A percentile compares a stretch with the other conserved stretches of the same genome.
phyloP scores from a whole-genome alignment of 2,888 invertebrate genomes.

The Leucophenga maculata region DNA sequence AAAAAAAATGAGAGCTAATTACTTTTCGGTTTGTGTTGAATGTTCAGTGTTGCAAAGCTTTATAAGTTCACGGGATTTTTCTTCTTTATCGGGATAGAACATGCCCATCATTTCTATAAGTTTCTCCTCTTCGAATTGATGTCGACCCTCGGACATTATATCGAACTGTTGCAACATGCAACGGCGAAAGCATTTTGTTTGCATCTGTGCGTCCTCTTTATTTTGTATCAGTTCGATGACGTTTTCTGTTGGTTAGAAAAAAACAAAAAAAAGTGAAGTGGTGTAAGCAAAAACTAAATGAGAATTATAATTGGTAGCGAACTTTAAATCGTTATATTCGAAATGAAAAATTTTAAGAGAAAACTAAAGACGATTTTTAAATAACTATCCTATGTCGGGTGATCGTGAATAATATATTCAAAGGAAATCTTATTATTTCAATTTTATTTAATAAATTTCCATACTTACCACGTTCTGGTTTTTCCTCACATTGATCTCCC shows the following conservation, averaged over 20 bases:
- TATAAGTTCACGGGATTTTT: constrained; percentile 37
- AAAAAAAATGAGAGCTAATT: constrained; percentile 31
- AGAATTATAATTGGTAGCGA: neutral
- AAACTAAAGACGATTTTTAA: too few species aligned
- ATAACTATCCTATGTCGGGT: too few species aligned
- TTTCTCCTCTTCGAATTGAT: constrained; percentile 43
- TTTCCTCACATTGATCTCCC: constrained; percentile 46
- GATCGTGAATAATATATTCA: too few species aligned
- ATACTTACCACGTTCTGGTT: constrained; percentile 47
- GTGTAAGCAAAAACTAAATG: too few species aligned
- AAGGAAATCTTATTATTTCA: too few species aligned
- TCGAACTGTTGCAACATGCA: constrained; percentile 67
- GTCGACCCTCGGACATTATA: constrained; percentile 46
- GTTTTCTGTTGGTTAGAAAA: constrained; percentile 43
- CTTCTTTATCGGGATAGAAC: constrained; percentile 51
- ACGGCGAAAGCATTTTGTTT: constrained; percentile 66
- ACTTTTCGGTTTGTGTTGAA: constrained; percentile 52
- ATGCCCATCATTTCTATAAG: constrained; percentile 51
- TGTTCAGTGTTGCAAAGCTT: constrained; percentile 47
- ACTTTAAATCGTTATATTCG: too few species aligned
- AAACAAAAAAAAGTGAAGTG: neutral
- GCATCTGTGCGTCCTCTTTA: constrained; percentile 48
- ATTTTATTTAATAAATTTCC: neutral
- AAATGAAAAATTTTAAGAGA: too few species aligned
- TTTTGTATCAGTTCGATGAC: constrained; percentile 57